Evolutionary conservation across 2,888 invertebrate genomes (phyloP), one percentile per base, ranked within the genome.

Genomic region (Dorcus parallelipipedus): DNA sequence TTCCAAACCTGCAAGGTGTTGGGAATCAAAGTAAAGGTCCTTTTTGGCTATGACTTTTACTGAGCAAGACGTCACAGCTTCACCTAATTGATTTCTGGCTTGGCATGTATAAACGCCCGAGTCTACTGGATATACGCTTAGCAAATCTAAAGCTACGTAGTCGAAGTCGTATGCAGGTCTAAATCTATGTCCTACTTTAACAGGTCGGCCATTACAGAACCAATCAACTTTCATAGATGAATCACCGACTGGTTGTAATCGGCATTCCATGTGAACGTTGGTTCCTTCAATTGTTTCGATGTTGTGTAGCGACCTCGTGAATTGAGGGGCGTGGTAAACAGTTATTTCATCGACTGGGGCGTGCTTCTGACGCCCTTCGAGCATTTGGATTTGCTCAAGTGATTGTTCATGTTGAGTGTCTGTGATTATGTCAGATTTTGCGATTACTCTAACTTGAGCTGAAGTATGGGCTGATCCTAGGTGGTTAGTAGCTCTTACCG

Each of bases 91-190:
- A 77, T 98, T 99, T 56, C 93, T 89, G 0, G 97, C 97, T 76
- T 92, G 91, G 72, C 96, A 97, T 9, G 95, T 95, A 76, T 97
- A 98, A 0, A 95, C 92, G 14, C 97, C 97, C 5, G 94, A 94
- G 79, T 99, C 99, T 69, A 91, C 92, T n/a, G 98, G 94, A 76
- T 97, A 97, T 23, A 97, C 95, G 71, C 96, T 95, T 20, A 97
- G 82, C 52, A 99, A 86, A 78, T 98, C 98, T 54, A 99, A 82
- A 7, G 97, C 96, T 14, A 97, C 97, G 75, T 96, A 98, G 73
- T 97, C 97, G 76, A 97, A 97, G 78, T 98, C 97, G 73, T 95
- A 93, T 3, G 95, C 94, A 43, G 97, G 97, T 73, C 96, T 87
- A 82, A 97, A 98, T 64, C 98, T 86, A 73, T 96, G 89, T 65